A percentile compares a stretch with the other conserved stretches of the same genome.
Conservation (phyloP, 1,140 invertebrate species). For the Drosophila sp. region DNA sequence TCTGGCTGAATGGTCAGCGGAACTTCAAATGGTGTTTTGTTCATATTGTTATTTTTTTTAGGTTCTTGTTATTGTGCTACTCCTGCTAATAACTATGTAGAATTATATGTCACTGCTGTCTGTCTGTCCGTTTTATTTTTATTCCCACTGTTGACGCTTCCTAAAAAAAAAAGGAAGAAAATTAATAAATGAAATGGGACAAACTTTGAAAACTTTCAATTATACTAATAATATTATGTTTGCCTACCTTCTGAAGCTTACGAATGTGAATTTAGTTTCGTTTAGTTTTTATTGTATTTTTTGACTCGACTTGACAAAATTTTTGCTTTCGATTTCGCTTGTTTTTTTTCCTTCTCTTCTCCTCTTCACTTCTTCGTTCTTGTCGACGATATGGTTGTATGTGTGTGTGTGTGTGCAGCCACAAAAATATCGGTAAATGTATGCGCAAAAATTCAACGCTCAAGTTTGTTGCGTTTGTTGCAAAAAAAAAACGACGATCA, state of each 20-base stretch:
- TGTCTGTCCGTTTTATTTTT: background rate
- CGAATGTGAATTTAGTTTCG: constrained; percentile 16
- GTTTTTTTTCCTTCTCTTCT: constrained; percentile 40
- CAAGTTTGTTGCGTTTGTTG: constrained; percentile 38
- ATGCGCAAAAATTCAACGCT: constrained; percentile 62
- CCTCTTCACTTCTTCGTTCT: constrained; percentile 34
- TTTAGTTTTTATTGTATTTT: constrained; percentile 24
- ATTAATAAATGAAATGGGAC: background rate
- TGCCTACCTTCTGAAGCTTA: constrained; percentile 20
- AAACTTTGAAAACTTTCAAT: constrained; percentile 25
- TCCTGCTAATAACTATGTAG: constrained; percentile 39
- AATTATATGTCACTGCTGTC: constrained; percentile 19
- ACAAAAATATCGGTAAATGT: constrained; percentile 77
- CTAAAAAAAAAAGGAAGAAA: background rate
- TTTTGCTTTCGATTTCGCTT: constrained; percentile 55
- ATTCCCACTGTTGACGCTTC: background rate
- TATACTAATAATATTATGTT: constrained; percentile 24
- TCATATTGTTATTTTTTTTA: constrained; percentile 56
- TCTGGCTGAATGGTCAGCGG: constrained; percentile 75
- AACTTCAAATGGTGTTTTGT: constrained; percentile 54
- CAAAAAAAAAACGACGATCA: constrained; percentile 59
- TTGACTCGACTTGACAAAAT: constrained; percentile 29
- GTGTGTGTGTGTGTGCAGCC: constrained; percentile 33
- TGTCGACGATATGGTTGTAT: constrained; percentile 38
- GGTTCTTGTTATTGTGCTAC: constrained; percentile 38